phyloP scores from a whole-genome alignment of 1,140 invertebrate species.

The Sarcophaga peregrina region DNA sequence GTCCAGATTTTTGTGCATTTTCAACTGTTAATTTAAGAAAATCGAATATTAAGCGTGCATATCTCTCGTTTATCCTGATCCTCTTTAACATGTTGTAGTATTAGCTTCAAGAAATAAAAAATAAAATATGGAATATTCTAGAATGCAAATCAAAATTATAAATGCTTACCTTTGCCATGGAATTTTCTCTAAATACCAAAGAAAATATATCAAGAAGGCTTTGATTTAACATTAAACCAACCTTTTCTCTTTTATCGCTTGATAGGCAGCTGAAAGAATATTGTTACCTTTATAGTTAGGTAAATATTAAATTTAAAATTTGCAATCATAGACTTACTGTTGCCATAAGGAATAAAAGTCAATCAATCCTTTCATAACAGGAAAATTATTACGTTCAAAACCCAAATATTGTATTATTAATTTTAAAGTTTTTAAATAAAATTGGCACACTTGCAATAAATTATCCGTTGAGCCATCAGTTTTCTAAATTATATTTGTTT shows the following conservation, averaged over 20 bases:
- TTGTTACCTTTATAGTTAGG: background rate
- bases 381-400: background rate
- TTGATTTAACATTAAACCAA: background rate
- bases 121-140: background rate
- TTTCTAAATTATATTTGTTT: background rate
- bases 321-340: background rate
- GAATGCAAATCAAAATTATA: background rate
- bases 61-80: background rate
- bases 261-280: background rate
- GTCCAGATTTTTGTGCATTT: background rate
- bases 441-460: background rate
- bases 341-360: background rate
- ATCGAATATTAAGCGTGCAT: background rate
- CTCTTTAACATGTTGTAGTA: background rate
- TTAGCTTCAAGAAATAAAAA: background rate
- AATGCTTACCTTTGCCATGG: background rate
- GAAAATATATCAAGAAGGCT: background rate
- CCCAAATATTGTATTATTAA: background rate
- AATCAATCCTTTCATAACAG: background rate
- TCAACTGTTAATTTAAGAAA: background rate
- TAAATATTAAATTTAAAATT: background rate
- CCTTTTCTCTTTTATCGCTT: background rate
- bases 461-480: background rate
- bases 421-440: constrained; percentile 18
- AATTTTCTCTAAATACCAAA: background rate